Conservation (phyloP, 2,113 vertebrate genomes). For the Neogale vison region DNA sequence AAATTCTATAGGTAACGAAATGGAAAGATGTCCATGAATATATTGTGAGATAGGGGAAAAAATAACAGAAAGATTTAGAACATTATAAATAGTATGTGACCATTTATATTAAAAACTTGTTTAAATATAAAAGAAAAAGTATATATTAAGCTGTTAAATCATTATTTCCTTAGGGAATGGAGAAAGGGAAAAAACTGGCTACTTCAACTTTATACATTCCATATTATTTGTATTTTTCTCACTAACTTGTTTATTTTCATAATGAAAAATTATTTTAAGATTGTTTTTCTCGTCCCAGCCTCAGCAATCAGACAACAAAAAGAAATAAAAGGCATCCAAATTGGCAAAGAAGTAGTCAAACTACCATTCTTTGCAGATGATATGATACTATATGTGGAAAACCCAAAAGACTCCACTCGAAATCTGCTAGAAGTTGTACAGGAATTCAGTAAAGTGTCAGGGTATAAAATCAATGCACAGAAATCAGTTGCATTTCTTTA, state of each 20-base stretch:
- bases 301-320: too few species aligned
- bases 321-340: too few species aligned
- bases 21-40: not conserved
- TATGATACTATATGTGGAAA: too few species aligned
- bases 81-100: not conserved
- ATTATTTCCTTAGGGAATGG: not conserved
- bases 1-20: not conserved
- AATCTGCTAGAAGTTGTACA: too few species aligned
- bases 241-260: slow-evolving; percentile 14
- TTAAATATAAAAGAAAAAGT: not conserved
- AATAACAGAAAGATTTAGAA: not conserved
- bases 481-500: too few species aligned
- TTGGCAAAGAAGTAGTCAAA: too few species aligned
- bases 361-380: too few species aligned
- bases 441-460: too few species aligned
- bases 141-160: not conserved
- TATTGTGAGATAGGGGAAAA: not conserved
- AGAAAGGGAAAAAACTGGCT: not conserved
- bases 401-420: too few species aligned
- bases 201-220: not conserved
- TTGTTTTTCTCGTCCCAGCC: too few species aligned
- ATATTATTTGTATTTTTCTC: not conserved
- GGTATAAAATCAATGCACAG: too few species aligned
- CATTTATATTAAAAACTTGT: not conserved
- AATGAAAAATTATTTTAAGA: slow-evolving; percentile 15